Evolutionary conservation across 2,113 vertebrate genomes (phyloP).

Genomic region (Siphamia tubifer): DNA sequence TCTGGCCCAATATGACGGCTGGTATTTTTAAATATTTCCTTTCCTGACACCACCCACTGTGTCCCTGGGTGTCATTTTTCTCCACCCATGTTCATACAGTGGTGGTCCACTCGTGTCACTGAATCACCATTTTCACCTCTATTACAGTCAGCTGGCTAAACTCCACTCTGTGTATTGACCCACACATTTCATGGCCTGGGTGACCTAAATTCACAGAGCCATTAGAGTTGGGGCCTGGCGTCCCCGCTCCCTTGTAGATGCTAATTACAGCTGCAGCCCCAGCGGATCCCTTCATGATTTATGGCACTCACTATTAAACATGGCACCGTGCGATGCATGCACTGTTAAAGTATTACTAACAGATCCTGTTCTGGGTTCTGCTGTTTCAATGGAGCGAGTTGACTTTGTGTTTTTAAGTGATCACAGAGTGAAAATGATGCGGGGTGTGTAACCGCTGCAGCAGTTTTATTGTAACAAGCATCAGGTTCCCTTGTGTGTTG

Average conservation of each 20-base stretch:
- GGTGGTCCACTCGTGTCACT: conserved; percentile 21
- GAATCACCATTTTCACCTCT: conserved; percentile 56
- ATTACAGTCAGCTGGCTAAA: conserved; percentile 48
- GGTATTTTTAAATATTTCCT: conserved; percentile 33
- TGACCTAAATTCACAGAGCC: conserved; percentile 72
- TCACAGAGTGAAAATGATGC: conserved; percentile 21
- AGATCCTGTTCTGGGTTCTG: conserved; percentile 1
- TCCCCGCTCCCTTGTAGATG: conserved; percentile 41
- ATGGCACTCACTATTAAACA: conserved; percentile 47
- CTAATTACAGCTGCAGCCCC: conserved; percentile 67
- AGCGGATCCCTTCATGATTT: conserved; percentile 53
- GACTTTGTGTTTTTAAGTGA: conserved; percentile 15
- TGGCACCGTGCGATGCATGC: conserved; percentile 34
- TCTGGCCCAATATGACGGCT: conserved; percentile 3
- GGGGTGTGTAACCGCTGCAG: neutral
- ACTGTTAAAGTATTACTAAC: neutral
- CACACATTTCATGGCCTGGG: conserved; percentile 44
- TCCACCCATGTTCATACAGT: conserved; percentile 4
- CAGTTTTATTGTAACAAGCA: conserved; percentile 5
- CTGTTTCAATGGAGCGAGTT: neutral
- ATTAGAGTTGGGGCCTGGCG: conserved; percentile 19
- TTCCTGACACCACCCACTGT: neutral
- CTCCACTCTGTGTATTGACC: conserved; percentile 61
- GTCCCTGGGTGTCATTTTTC: neutral
- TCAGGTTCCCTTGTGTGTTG: conserved; percentile 23